These are phyloP conservation scores for Tapirus indicus DNA, from an alignment of 2,797 vertebrate species.

Conservation along the genomic window DNA sequence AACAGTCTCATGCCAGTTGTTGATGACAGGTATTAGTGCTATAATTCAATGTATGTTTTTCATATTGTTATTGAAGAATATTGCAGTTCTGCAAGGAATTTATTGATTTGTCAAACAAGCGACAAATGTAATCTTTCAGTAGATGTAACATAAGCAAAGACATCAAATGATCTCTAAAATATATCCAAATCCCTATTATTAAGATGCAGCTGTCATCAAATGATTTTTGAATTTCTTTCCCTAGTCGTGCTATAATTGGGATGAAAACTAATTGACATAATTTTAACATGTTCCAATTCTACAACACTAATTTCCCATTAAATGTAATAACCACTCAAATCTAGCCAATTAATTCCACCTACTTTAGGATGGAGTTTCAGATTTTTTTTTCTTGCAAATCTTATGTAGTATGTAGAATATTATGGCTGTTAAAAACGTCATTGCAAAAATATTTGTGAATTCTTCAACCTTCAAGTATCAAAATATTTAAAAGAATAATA, in stretches of 20 bases:
- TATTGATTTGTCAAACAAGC: constrained; percentile 34
- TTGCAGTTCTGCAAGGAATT: not conserved
- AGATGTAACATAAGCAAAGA: not conserved
- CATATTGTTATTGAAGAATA: constrained; percentile 11
- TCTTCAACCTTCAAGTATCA: constrained; percentile 1
- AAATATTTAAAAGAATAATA: constrained; percentile 51
- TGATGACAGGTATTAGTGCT: not conserved
- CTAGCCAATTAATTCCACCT: constrained; percentile 44
- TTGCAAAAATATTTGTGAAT: constrained; percentile 44
- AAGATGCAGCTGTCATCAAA: not conserved
- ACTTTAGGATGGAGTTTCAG: constrained; percentile 20
- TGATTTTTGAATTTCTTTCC: constrained; percentile 31
- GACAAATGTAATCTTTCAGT: not conserved
- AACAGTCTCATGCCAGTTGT: not conserved
- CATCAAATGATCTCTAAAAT: constrained; percentile 14
- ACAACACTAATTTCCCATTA: constrained; percentile 52
- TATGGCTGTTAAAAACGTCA: constrained; percentile 14
- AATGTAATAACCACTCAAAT: constrained; percentile 55
- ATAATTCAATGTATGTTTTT: constrained; percentile 30
- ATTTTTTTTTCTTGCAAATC: not conserved
- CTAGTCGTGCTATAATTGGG: not conserved
- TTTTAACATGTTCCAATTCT: constrained; percentile 50
- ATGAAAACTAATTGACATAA: constrained; percentile 54
- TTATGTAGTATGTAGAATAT: constrained; percentile 42
- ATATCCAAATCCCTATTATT: constrained; percentile 9